Conservation (phyloP, 2,888 invertebrate species). For the Epinotia demarniana region DNA sequence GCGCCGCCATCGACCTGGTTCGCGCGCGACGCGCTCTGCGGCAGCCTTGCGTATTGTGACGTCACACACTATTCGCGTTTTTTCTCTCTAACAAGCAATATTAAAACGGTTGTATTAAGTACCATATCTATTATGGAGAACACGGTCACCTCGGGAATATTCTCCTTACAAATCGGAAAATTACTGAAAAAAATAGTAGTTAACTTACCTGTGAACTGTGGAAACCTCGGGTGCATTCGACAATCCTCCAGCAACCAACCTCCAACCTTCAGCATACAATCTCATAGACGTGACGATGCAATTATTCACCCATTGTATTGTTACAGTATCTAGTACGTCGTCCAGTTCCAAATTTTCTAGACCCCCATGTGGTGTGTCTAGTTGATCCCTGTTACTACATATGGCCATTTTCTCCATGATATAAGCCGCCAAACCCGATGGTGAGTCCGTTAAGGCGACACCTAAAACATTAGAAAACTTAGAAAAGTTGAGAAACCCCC, state of each 20-base stretch:
- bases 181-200: too few species aligned
- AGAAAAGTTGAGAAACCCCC: too few species aligned
- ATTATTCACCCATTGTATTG: conserved; percentile 91
- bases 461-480: conserved; percentile 86
- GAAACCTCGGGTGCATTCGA: conserved; percentile 54
- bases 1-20: too few species aligned
- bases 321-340: conserved; percentile 91
- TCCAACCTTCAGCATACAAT: conserved; percentile 89
- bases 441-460: conserved; percentile 89
- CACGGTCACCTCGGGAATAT: not conserved
- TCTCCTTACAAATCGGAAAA: not conserved
- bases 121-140: not conserved
- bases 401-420: conserved; percentile 94
- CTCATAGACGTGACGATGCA: conserved; percentile 91
- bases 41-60: too few species aligned
- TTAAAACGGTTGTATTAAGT: too few species aligned
- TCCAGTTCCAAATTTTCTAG: conserved; percentile 86
- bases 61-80: too few species aligned
- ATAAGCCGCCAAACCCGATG: conserved; percentile 94
- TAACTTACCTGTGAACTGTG: conserved; percentile 47
- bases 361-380: conserved; percentile 86
- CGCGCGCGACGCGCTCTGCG: too few species aligned
- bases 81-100: too few species aligned
- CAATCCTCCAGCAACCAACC: too few species aligned
- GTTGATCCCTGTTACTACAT: conserved; percentile 86